A percentile compares a stretch with the other conserved stretches of the same genome.
phyloP scores from a whole-genome alignment of 2,797 vertebrate genomes.

The Hozukius guyotensis region DNA sequence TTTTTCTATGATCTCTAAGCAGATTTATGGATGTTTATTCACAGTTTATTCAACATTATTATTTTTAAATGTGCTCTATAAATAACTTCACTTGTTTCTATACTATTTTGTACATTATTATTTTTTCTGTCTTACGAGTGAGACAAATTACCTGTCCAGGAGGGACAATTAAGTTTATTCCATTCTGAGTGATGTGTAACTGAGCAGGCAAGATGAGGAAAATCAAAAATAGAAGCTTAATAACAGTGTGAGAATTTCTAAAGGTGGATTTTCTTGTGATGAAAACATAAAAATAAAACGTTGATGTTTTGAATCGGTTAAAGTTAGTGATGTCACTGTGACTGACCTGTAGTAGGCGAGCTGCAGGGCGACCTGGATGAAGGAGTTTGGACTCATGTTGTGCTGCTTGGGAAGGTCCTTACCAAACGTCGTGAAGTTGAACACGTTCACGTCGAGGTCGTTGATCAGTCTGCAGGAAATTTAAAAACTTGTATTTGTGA shows the following conservation, averaged over 20 bases:
- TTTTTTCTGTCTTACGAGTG: not conserved
- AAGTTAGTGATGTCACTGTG: not conserved
- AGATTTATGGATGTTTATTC: not conserved
- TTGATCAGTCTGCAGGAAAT: constrained; percentile 83
- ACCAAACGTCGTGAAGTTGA: constrained; percentile 86
- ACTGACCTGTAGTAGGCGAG: constrained; percentile 83
- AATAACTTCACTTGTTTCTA: not conserved
- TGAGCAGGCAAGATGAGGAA: not conserved
- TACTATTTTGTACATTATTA: not conserved
- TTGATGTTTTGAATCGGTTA: not conserved
- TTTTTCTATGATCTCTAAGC: not conserved
- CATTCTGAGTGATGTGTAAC: no score
- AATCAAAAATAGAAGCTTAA: not conserved
- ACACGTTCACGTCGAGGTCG: constrained; percentile 88
- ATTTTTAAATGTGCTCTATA: not conserved
- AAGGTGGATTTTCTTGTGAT: no score
- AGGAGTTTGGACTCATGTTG: constrained; percentile 84
- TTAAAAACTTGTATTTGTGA: not conserved
- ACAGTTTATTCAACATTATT: not conserved
- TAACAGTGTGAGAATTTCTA: not conserved
- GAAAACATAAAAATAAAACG: not conserved
- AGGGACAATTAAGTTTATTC: not conserved
- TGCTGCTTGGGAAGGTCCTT: constrained; percentile 84
- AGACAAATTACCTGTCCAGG: not conserved
- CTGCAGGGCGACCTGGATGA: constrained; percentile 87